Base-by-base conservation (phyloP, 2,113 vertebrate species). In the Mastomys coucha region DNA sequence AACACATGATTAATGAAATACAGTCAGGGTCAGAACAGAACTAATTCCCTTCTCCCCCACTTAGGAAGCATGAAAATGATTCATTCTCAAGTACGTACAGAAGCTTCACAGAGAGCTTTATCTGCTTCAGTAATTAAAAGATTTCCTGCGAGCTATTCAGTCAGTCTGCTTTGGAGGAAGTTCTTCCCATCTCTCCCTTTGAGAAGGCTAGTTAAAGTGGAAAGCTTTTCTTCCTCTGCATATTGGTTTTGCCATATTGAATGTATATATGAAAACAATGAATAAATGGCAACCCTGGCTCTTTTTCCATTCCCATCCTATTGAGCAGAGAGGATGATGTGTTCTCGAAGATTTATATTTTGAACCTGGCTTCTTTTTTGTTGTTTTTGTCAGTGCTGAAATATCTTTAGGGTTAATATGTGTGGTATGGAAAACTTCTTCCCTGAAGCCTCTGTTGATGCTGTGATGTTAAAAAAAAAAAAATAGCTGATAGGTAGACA, bases 201-300 rank as follows among this genome's bases (percentile, higher is more conserved):
- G 94, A 98, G 97, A 97, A 93, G n/a, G 91, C 91, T 98, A 96
- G 98, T 98, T 98, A 97, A 98, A 93, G 78, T 82, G 72, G 3
- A 88, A 88, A 97, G 69, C 67, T 94, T 94, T 97, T 96, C 39
- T 82, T 67, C 90, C 88, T 84, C 6, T 94, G 92, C 89, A 85
- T 72, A 97, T 95, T 94, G 33, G 14, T 97, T 98, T 97, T 97
- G 73, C 93, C 67, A 49, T 97, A 95, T 95, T 98, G 92, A 82
- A 87, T 63, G 69, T 90, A 97, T 96, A 95, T 97, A 97, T 31
- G 63, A 98, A 97, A 97, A 96, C 97, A 96, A 88, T 88, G 98
- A 97, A 98, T 98, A 98, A 98, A 93, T 98, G 95, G 95, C 81
- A 92, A 60, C 94, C 36, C 78, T 87, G 42, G 36, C 58, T 88